Evolutionary conservation across 2,888 invertebrate genomes (phyloP), one percentile per base, ranked within the genome.

Genomic region (Oscheius onirici): DNA sequence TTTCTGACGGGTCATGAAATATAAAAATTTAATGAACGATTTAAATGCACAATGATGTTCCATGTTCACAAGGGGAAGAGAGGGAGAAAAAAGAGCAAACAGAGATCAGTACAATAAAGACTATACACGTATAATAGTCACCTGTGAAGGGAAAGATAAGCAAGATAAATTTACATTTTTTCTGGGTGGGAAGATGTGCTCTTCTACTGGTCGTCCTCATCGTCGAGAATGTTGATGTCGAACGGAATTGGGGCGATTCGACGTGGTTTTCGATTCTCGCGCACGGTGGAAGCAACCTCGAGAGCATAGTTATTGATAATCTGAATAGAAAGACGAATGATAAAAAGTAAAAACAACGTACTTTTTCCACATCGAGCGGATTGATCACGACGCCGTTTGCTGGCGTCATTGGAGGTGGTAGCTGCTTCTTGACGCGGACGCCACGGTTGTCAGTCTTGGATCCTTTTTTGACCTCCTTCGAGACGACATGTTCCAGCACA

Each of bases 231-330:
- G 51, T 77, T 72, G 52, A 83, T 73, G 66, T 82, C 71, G 75
- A 77, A 81, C 10, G 83, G 83, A 66, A 82, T 76, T 26, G 81
- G 81, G 10, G 83, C 83, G 49, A 82, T 75, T 10, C 72, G 55
- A 22, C 83, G 77, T 8, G 71, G 55, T 26, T 72, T 71, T 46
- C 72, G 67, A 15, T 61, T 44, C 40, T 77, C 76, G 10, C 78
- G 73, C 2, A 83, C 66, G 46, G 76, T 77, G 2, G 81, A 81
- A 0, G 83, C 83, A 3, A 83, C 82, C 46, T 82, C 79, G 49
- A 77, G 69, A 10, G 79, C 80, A 60, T 79, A 83, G 57, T 77
- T 76, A 22, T 82, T 78, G 52, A 81, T 77, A 54, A 83, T 83
- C 83, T 83, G 69, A 52, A 79, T 71, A 22, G 22, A 24, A 24